phyloP scores from a whole-genome alignment of 1,140 invertebrate genomes.

The Teleogryllus occipitalis region DNA sequence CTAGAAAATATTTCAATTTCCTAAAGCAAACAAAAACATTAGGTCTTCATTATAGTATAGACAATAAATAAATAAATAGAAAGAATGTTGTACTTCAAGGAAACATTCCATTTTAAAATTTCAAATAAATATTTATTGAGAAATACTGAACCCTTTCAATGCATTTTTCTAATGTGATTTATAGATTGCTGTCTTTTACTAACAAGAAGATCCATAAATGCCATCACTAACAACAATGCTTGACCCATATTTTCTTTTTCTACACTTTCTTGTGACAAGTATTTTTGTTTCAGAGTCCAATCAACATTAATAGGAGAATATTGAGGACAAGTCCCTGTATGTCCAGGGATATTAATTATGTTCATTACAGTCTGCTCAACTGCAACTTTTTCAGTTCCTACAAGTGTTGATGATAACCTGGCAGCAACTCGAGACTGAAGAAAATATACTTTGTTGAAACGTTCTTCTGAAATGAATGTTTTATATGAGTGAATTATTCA shows the following conservation, averaged over 20 bases:
- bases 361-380: conserved; percentile 7
- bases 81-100: no score
- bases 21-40: no score
- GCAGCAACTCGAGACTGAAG: conserved; percentile 9
- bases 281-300: neutral
- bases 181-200: conserved; percentile 6
- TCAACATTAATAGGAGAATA: conserved; percentile 2
- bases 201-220: conserved; percentile 18
- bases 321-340: neutral
- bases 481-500: no score
- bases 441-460: conserved; percentile 13
- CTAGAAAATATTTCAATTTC: no score
- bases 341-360: neutral
- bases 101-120: no score
- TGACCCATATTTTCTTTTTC: conserved; percentile 13
- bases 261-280: neutral
- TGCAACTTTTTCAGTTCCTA: conserved; percentile 14
- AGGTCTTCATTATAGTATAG: no score
- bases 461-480: neutral
- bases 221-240: conserved; percentile 6
- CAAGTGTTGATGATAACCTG: conserved; percentile 8
- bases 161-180: no score
- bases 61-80: no score
- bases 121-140: no score
- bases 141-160: no score